A percentile compares a stretch with the other conserved stretches of the same genome.
Conservation (phyloP, 1,140 invertebrate species). For the Zaprionus ghesquierei region DNA sequence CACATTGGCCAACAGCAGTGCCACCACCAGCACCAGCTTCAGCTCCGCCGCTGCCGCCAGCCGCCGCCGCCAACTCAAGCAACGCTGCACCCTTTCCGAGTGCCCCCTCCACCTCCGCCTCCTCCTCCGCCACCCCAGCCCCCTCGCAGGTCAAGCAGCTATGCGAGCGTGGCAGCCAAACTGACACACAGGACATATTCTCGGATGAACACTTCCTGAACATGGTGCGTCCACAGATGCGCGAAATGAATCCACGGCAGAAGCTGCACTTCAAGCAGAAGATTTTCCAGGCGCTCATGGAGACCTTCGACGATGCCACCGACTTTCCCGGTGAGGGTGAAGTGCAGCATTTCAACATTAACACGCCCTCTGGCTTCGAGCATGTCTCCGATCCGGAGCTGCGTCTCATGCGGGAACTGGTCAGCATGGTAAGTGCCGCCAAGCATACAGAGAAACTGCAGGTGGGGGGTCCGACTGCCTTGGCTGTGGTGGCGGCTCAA, state of each 20-base stretch:
- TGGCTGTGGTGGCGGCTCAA: background rate
- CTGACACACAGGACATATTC: conserved; percentile 17
- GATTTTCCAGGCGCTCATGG: conserved; percentile 60
- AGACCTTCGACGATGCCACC: conserved; percentile 71
- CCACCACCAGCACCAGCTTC: background rate
- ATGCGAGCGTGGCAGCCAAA: conserved; percentile 41
- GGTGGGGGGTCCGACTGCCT: too few species aligned
- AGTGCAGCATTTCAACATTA: conserved; percentile 68
- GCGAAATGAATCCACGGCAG: conserved; percentile 66
- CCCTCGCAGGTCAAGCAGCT: conserved; percentile 3
- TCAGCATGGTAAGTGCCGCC: conserved; percentile 47
- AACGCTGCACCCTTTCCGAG: conserved; percentile 20
- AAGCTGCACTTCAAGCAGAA: conserved; percentile 68
- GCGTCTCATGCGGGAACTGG: conserved; percentile 55
- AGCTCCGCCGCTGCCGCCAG: background rate
- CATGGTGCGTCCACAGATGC: conserved; percentile 56
- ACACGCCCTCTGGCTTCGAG: conserved; percentile 60
- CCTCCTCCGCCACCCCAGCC: background rate
- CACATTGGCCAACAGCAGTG: conserved; percentile 7
- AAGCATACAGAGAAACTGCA: conserved; percentile 15
- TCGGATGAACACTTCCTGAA: conserved; percentile 66
- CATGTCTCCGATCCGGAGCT: conserved; percentile 45
- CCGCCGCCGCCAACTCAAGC: background rate
- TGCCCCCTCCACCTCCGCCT: background rate
- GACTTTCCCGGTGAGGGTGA: conserved; percentile 59